phyloP scores from a whole-genome alignment of 2,113 vertebrate species.

The Caracal caracal region DNA sequence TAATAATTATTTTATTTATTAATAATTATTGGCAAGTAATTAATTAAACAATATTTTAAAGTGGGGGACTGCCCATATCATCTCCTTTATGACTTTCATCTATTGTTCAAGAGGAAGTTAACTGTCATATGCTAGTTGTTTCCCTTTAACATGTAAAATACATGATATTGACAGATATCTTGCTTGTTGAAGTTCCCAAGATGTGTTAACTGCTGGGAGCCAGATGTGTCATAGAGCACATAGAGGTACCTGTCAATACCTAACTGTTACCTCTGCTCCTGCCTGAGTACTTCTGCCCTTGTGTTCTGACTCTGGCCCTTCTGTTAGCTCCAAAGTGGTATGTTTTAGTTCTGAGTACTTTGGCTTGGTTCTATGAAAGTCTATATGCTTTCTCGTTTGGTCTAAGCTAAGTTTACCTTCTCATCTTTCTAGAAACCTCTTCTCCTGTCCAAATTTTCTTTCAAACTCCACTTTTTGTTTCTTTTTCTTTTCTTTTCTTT shows the following conservation, averaged over 20 bases:
- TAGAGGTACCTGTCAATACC: not conserved
- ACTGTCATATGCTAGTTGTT: not conserved
- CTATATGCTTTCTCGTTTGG: not conserved
- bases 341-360: not conserved
- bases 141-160: not conserved
- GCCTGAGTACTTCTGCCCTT: not conserved
- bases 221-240: not conserved
- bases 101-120: not conserved
- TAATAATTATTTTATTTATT: too few relatives aligned
- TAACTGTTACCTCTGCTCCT: not conserved
- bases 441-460: constrained; percentile 1
- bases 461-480: not conserved
- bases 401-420: not conserved
- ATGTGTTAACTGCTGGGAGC: not conserved
- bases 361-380: not conserved
- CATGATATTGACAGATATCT: not conserved
- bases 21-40: too few relatives aligned
- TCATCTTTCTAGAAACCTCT: constrained; percentile 41
- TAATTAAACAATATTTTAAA: not conserved
- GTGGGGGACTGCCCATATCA: not conserved
- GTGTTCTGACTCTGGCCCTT: not conserved
- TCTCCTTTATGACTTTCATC: not conserved
- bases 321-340: not conserved
- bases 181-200: not conserved
- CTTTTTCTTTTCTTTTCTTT: too few relatives aligned